Evolutionary conservation across 2,888 invertebrate species (phyloP).

Genomic region (Neoascia interrupta): DNA sequence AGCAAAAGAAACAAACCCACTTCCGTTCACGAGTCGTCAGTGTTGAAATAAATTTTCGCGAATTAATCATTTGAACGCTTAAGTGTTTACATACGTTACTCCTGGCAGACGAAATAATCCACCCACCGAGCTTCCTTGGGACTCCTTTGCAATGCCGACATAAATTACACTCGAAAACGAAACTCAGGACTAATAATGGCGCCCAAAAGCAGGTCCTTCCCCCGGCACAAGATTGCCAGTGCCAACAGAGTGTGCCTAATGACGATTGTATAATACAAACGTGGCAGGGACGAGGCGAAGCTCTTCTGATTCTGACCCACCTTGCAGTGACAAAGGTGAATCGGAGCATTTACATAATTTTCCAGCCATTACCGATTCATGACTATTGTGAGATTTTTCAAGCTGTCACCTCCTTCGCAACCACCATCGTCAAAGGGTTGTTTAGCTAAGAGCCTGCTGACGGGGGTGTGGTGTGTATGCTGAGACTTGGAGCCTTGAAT

Average conservation of each 20-base stretch:
- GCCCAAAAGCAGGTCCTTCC: conserved; percentile 44
- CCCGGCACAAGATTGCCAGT: neutral
- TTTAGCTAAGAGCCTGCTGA: neutral
- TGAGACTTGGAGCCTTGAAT: too few relatives aligned
- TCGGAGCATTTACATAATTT: conserved; percentile 66
- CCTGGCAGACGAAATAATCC: conserved; percentile 27
- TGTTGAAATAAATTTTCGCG: conserved; percentile 55
- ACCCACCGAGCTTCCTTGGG: conserved; percentile 12
- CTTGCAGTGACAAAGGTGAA: conserved; percentile 52
- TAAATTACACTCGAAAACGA: conserved; percentile 64
- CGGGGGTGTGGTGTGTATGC: neutral
- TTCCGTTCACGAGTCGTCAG: conserved; percentile 45
- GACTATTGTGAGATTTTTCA: conserved; percentile 67
- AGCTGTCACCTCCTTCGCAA: conserved; percentile 59
- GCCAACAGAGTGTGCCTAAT: conserved; percentile 42
- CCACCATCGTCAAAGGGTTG: conserved; percentile 7
- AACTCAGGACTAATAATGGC: conserved; percentile 59
- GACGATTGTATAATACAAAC: conserved; percentile 40
- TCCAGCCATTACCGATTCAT: conserved; percentile 68
- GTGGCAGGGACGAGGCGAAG: conserved; percentile 13
- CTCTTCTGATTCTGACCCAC: conserved; percentile 21
- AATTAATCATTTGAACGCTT: conserved; percentile 63
- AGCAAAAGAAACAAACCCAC: conserved; percentile 45
- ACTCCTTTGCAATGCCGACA: conserved; percentile 46
- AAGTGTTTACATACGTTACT: conserved; percentile 45